A percentile compares a stretch with the other conserved stretches of the same genome.
phyloP scores from a whole-genome alignment of 2,797 vertebrate species.

The Echiichthys vipera region DNA sequence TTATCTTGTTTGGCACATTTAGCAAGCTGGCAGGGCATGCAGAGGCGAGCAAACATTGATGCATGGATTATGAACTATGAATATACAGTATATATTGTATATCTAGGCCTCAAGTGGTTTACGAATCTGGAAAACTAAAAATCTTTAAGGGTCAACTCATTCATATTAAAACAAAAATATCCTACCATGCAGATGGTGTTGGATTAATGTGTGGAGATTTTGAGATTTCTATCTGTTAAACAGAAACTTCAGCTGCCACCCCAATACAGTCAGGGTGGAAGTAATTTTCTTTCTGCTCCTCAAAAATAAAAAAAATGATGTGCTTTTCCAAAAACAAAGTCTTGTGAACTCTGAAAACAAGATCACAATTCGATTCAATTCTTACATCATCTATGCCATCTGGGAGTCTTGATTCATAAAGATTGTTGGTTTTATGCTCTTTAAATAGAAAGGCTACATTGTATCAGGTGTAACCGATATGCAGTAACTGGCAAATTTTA shows the following conservation, averaged over 20 bases:
- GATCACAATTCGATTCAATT: too few species aligned
- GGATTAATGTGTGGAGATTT: background rate
- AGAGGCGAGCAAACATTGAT: conserved; percentile 48
- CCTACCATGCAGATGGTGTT: background rate
- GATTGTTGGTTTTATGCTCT: too few species aligned
- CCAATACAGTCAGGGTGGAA: background rate
- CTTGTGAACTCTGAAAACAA: background rate
- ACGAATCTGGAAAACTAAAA: conserved; percentile 21
- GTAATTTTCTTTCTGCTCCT: background rate
- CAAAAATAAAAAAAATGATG: background rate
- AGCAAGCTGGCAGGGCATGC: conserved; percentile 42
- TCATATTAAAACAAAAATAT: conserved; percentile 6
- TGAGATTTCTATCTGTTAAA: background rate
- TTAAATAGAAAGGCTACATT: too few species aligned
- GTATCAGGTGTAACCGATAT: too few species aligned
- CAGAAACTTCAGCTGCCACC: conserved; percentile 7
- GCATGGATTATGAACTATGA: conserved; percentile 12
- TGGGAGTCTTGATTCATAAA: too few species aligned
- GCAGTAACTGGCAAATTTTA: too few species aligned
- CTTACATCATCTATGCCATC: too few species aligned
- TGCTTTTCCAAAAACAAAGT: conserved; percentile 2
- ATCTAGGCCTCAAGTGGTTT: conserved; percentile 18
- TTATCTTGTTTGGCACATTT: conserved; percentile 68
- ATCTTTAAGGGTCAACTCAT: background rate
- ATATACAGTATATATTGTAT: background rate